Conservation (phyloP, 2,113 vertebrate genomes). For the Stigmatopora argus region DNA sequence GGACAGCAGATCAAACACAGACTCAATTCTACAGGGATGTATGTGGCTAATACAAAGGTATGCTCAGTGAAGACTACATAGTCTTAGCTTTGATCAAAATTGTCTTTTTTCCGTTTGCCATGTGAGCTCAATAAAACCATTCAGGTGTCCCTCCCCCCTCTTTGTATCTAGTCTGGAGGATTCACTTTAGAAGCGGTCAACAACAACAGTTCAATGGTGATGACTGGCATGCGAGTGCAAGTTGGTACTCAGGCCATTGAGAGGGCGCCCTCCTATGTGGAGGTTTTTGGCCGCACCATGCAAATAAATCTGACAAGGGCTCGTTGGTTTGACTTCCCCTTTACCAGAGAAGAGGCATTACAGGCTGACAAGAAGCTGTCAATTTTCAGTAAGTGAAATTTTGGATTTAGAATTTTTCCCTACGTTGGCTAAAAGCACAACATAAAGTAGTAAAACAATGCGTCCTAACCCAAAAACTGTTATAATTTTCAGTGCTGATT, state of each 20-base stretch:
- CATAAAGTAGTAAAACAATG: background rate
- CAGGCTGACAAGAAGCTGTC: slow-evolving; percentile 96
- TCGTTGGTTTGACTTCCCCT: slow-evolving; percentile 97
- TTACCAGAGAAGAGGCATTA: slow-evolving; percentile 92
- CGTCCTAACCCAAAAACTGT: background rate
- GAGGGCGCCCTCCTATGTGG: slow-evolving; percentile 87
- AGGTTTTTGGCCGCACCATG: slow-evolving; percentile 96
- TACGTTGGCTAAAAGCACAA: background rate
- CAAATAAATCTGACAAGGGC: slow-evolving; percentile 94
- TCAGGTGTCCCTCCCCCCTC: background rate
- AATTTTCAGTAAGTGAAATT: slow-evolving; percentile 83
- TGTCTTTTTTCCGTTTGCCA: background rate
- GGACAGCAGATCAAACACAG: slow-evolving; percentile 98
- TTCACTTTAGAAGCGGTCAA: slow-evolving; percentile 93
- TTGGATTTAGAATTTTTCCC: background rate
- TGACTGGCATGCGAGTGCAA: slow-evolving; percentile 97
- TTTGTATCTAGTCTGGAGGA: slow-evolving; percentile 80
- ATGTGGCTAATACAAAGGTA: slow-evolving; percentile 98
- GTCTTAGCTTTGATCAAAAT: background rate
- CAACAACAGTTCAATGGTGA: slow-evolving; percentile 97
- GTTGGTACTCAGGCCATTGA: slow-evolving; percentile 93
- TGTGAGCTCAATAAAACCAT: background rate
- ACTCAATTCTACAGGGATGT: slow-evolving; percentile 98
- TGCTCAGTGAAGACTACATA: background rate
- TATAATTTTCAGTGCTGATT: background rate